Evolutionary conservation across 2,797 vertebrate species (phyloP), one percentile per base, ranked within the genome.

Genomic region (Lophius americanus): DNA sequence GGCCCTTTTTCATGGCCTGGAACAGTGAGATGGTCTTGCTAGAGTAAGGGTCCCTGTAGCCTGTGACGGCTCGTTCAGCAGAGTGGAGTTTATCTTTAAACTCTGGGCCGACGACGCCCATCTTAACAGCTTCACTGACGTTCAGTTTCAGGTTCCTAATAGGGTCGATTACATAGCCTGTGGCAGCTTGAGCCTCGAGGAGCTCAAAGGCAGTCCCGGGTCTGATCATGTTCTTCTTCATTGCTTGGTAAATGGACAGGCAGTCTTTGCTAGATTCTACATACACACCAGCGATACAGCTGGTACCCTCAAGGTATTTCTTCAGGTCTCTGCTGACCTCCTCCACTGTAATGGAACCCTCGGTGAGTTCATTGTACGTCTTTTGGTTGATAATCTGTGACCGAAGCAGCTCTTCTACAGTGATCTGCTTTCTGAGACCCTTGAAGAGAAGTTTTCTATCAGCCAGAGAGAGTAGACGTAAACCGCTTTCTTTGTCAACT

Each of bases 201-300:
- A 99, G 94, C 89, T 99, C 98, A 0, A 99, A 98, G 0, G 97
- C 98, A 0, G 98, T 99, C 13, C 98, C 98, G 0, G 98, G 98
- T 62, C 98, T 92, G 75, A 99, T 97, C 93, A 99, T 98, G 56
- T 97, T 98, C 76, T 98, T 98, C 87, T 99, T 99, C 98, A 99
- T 99, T 65, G 97, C 98, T 88, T 98, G 97, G 88, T 99, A 99
- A 70, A 99, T 96, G 0, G 98, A 98, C 1, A 97, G 89, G 4
- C 96, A 87, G 55, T 99, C 98, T 93, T 99, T 99, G 14, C 91
- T 93, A 48, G 96, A 94, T 44, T 99, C 98, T 3, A 99, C 95
- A 0, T 92, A 96, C 58, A 99, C 96, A 0, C 98, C 98, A 0
- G 98, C 96, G 0, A 99, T 99, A 82, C 96, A 97, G 88, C 98